These are phyloP conservation scores for Caenorhabditis uteleia DNA, from an alignment of 2,888 invertebrate species.

Conservation along the genomic window DNA sequence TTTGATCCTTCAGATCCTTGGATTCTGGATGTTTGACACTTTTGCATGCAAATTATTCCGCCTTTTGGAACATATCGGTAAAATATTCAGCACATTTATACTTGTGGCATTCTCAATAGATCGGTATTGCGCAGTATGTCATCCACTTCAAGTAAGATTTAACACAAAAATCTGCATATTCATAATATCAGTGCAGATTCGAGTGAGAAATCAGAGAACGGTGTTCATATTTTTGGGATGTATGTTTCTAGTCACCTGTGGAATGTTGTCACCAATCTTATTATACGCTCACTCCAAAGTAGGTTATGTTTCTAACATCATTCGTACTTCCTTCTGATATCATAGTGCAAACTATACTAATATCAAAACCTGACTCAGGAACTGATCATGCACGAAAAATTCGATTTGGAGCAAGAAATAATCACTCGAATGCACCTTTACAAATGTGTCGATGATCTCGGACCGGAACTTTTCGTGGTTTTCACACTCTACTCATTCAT, in stretches of 20 bases:
- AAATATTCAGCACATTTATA: slow-evolving; percentile 56
- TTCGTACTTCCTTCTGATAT: slow-evolving; percentile 6
- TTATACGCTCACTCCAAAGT: slow-evolving; percentile 57
- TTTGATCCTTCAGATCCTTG: slow-evolving; percentile 59
- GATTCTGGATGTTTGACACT: slow-evolving; percentile 70
- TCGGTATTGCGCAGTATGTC: slow-evolving; percentile 56
- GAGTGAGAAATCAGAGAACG: slow-evolving; percentile 41
- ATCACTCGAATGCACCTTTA: slow-evolving; percentile 52
- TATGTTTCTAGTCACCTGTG: slow-evolving; percentile 49
- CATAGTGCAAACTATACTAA: too few relatives aligned
- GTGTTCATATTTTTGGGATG: slow-evolving; percentile 42
- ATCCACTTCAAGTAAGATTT: slow-evolving; percentile 45
- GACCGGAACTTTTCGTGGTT: slow-evolving; percentile 44
- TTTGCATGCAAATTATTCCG: slow-evolving; percentile 69
- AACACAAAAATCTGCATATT: neutral
- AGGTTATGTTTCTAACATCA: neutral
- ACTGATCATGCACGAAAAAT: slow-evolving; percentile 48
- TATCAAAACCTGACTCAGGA: slow-evolving; percentile 27
- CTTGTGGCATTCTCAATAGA: slow-evolving; percentile 55
- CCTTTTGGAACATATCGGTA: slow-evolving; percentile 66
- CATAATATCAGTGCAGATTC: slow-evolving; percentile 24
- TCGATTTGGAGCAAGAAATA: slow-evolving; percentile 38
- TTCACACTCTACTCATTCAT: slow-evolving; percentile 54
- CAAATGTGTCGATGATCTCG: slow-evolving; percentile 59
- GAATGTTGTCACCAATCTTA: slow-evolving; percentile 51